Conservation (phyloP, 2,113 vertebrate genomes). For the Mesitornis unicolor region DNA sequence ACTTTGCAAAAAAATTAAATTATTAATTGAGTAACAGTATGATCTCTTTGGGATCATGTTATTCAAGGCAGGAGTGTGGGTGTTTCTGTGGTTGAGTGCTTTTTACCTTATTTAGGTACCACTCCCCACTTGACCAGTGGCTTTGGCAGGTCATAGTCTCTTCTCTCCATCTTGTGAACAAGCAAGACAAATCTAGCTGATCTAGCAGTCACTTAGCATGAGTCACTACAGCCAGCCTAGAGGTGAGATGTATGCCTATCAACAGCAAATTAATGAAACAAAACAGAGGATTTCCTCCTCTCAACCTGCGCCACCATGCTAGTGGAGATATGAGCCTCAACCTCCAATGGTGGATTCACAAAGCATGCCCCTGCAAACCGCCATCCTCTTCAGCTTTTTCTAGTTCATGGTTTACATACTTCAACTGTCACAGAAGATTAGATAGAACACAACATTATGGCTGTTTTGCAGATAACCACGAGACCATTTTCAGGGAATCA, state of each 20-base stretch:
- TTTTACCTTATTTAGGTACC: no score
- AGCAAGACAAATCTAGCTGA: not conserved
- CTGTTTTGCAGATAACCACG: not conserved
- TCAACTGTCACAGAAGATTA: not conserved
- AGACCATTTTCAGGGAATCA: not conserved
- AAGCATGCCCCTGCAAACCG: not conserved
- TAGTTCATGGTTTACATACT: not conserved
- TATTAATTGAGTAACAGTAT: not conserved
- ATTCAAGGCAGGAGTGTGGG: not conserved
- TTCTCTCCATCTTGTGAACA: not conserved
- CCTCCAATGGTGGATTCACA: not conserved
- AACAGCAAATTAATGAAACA: not conserved
- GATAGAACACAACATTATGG: not conserved
- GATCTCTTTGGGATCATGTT: not conserved
- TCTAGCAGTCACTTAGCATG: not conserved
- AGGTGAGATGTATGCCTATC: not conserved
- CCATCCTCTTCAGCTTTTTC: not conserved
- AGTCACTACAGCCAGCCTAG: not conserved
- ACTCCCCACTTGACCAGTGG: not conserved
- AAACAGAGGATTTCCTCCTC: not conserved
- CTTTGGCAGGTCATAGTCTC: not conserved
- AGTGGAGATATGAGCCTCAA: rapidly evolving
- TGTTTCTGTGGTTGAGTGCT: not conserved
- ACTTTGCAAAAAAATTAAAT: not conserved
- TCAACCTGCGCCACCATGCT: rapidly evolving